phyloP scores from a whole-genome alignment of 2,797 vertebrate species.

The Setipinna tenuifilis region DNA sequence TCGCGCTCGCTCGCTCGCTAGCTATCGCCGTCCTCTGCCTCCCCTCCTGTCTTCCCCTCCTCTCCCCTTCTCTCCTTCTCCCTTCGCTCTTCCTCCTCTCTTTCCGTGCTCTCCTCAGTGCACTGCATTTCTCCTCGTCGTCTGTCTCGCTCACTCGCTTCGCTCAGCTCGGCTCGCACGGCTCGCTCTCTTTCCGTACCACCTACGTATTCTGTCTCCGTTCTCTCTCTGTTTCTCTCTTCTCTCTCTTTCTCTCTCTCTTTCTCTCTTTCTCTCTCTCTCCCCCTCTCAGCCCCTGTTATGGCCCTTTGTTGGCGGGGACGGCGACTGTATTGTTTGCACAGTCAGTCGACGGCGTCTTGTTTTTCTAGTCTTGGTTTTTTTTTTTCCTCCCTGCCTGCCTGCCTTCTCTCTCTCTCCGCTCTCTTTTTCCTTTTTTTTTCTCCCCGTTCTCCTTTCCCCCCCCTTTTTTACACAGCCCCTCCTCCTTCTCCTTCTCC shows the following conservation, averaged over 20 bases:
- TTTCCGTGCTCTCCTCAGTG: not conserved
- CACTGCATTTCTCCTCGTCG: too few relatives aligned
- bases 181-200: too few relatives aligned
- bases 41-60: conserved; percentile 64
- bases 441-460: not conserved
- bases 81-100: conserved; percentile 1
- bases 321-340: conserved; percentile 45
- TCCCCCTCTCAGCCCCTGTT: conserved; percentile 32
- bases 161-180: too few relatives aligned
- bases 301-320: conserved; percentile 44
- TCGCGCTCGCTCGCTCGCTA: not conserved
- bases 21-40: conserved; percentile 18
- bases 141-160: too few relatives aligned
- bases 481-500: conserved; percentile 7
- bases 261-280: conserved; percentile 13
- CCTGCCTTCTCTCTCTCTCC: conserved; percentile 24
- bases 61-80: not conserved
- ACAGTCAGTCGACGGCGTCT: conserved; percentile 48
- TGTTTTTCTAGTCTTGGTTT: conserved; percentile 55
- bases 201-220: conserved; percentile 8
- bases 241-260: conserved; percentile 24
- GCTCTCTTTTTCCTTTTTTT: not conserved
- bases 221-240: not conserved
- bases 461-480: not conserved
- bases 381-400: conserved; percentile 39